Evolutionary conservation across 2,797 vertebrate species (phyloP), one percentile per base, ranked within the genome.

Genomic region (Microctenopoma steveboyesi): DNA sequence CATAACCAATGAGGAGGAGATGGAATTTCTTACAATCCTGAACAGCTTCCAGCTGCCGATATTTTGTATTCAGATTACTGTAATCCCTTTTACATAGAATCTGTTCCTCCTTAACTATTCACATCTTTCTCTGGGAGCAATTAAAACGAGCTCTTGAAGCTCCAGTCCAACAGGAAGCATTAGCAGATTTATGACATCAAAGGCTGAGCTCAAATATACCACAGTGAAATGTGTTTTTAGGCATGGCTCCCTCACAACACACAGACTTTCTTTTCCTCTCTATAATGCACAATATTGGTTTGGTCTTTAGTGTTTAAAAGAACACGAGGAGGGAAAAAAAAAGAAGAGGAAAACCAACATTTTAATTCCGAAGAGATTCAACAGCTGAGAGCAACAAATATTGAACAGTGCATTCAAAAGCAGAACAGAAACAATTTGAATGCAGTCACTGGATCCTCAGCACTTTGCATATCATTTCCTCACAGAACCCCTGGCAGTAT

Each of bases 81-180:
- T 86, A 78, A 89, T 89, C 83, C 77, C 59, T 48, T 71, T 70
- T 88, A 82, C 78, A 76, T 67, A 43, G 63, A 90, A 76, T 82
- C 76, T 86, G 80, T 72, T 79, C 56, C 78, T 85, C 66, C 69
- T 85, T 87, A 90, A 74, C 76, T 73, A 83, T 82, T 86, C 75
- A 83, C 79, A 69, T 81, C 83, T 91, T 91, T 93, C 89, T 91
- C 81, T 88, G 92, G 90, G 91, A 93, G 85, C 88, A 93, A 94
- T 93, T 93, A 91, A 90, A 91, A 84, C 69, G 53, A 83, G 58
- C 75, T 83, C 82, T 90, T 58, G 83, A 85, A 91, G 81, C 76
- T 69, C 30, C 14, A n/a, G 67, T 86, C 86, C 88, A 79, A 91
- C 79, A 88, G 86, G 88, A 92, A 89, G 81, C 80, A 88, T 84